Evolutionary conservation across 53 echinoderm and acorn worm species (phyloP).

Genomic region (Antedon mediterranea): DNA sequence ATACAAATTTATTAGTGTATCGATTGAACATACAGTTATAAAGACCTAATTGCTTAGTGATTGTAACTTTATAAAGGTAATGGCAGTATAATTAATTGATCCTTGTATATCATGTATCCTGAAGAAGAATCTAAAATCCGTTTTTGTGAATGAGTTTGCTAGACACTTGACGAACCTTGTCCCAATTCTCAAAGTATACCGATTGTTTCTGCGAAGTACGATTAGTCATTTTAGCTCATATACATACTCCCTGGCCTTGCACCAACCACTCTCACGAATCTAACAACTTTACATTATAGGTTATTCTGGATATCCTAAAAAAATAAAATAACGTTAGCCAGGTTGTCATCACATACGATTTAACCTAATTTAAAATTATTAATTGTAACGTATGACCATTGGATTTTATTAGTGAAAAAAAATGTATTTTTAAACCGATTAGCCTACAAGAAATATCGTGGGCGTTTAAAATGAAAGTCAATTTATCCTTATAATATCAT

Average conservation of each 20-base stretch:
- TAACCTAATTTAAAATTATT: background rate
- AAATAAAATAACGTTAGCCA: background rate
- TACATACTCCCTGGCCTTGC: background rate
- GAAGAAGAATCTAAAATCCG: background rate
- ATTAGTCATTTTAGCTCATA: background rate
- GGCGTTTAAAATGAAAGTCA: background rate
- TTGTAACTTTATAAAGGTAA: too few species aligned
- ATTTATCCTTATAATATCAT: background rate
- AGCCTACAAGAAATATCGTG: background rate
- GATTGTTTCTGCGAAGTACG: background rate
- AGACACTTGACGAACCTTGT: conserved; percentile 1
- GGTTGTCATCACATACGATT: background rate
- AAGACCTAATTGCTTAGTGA: too few species aligned
- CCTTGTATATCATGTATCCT: background rate
- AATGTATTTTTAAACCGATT: too few species aligned
- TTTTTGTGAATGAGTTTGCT: background rate
- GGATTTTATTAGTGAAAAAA: background rate
- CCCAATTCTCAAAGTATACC: background rate
- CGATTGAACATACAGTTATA: too few species aligned
- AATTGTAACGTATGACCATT: background rate
- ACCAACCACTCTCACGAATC: background rate
- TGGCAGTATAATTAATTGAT: background rate
- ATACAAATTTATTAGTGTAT: background rate
- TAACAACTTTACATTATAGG: background rate
- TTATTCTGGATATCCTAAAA: background rate